These are phyloP conservation scores for Orchestes rusci DNA, from an alignment of 2,888 invertebrate genomes.

Conservation along the genomic window DNA sequence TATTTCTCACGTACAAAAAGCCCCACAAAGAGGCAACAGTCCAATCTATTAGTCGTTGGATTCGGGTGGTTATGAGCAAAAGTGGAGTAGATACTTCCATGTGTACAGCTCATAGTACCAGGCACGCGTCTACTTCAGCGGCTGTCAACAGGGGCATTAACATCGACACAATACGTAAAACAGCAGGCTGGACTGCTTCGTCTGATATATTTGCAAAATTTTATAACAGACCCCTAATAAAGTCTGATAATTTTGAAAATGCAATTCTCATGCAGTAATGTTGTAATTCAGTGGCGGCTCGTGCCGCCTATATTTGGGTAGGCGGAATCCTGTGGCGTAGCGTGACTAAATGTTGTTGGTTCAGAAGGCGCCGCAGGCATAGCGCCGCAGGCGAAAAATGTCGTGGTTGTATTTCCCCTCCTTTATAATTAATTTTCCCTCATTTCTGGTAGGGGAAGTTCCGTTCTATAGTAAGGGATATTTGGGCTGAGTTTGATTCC, in stretches of 20 bases:
- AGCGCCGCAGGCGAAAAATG: too few relatives aligned
- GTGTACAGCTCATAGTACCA: conserved; percentile 4
- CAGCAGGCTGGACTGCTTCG: conserved; percentile 2
- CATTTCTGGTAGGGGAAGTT: too few relatives aligned
- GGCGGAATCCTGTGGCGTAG: too few relatives aligned
- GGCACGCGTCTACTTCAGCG: conserved; percentile 5
- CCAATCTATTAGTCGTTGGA: conserved; percentile 8
- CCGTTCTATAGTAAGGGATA: too few relatives aligned
- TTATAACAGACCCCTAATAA: conserved; percentile 3
- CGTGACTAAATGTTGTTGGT: too few relatives aligned
- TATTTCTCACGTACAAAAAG: conserved; percentile 7
- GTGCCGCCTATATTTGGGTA: too few relatives aligned
- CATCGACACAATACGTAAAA: conserved; percentile 6
- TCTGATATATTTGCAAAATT: conserved; percentile 2
- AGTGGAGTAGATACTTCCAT: conserved; percentile 6
- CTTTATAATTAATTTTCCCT: too few relatives aligned
- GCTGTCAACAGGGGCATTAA: conserved; percentile 3
- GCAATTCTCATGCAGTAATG: not conserved
- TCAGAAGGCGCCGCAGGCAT: too few relatives aligned
- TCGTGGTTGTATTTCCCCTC: too few relatives aligned
- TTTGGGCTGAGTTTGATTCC: too few relatives aligned
- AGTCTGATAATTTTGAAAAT: not conserved
- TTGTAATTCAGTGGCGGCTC: too few relatives aligned
- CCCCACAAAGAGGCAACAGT: conserved; percentile 4
- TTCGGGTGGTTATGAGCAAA: not conserved